A percentile compares a stretch with the other conserved stretches of the same genome.
phyloP scores from a whole-genome alignment of 2,888 invertebrate genomes.

The Pherbina coryleti region DNA sequence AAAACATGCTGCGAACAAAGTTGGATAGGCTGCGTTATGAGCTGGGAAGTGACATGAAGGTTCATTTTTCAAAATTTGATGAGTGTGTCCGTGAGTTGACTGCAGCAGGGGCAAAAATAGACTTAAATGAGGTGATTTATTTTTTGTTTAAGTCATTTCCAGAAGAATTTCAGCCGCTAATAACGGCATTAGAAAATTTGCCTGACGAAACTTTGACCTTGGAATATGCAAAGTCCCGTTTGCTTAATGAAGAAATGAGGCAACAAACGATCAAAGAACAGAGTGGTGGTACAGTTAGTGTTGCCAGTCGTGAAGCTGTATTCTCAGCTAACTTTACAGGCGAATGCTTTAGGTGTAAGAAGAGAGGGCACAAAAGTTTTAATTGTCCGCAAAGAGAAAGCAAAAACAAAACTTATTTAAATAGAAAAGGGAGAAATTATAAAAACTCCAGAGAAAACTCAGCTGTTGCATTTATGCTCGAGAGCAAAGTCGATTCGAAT shows the following conservation, averaged over 20 bases:
- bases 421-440: too few species aligned
- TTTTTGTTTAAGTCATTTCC: constrained; percentile 10
- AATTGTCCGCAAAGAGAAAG: constrained; percentile 32
- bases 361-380: constrained; percentile 35
- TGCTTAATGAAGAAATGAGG: constrained; percentile 39
- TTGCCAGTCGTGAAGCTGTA: background rate
- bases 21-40: too few species aligned
- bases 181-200: too few species aligned
- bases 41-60: too few species aligned
- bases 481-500: constrained; percentile 3
- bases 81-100: too few species aligned
- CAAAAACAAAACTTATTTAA: background rate
- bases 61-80: too few species aligned
- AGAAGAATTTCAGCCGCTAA: constrained; percentile 40
- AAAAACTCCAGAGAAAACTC: constrained; percentile 6
- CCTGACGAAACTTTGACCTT: constrained; percentile 32
- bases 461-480: constrained; percentile 17
- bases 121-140: too few species aligned
- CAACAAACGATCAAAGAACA: constrained; percentile 19
- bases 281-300: background rate
- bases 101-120: too few species aligned
- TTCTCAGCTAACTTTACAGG: constrained; percentile 26
- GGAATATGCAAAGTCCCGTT: constrained; percentile 37
- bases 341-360: constrained; percentile 37
- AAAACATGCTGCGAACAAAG: constrained; percentile 40